Evolutionary conservation across 2,888 invertebrate species (phyloP), one percentile per base, ranked within the genome.

Genomic region (Cybosia mesomella): DNA sequence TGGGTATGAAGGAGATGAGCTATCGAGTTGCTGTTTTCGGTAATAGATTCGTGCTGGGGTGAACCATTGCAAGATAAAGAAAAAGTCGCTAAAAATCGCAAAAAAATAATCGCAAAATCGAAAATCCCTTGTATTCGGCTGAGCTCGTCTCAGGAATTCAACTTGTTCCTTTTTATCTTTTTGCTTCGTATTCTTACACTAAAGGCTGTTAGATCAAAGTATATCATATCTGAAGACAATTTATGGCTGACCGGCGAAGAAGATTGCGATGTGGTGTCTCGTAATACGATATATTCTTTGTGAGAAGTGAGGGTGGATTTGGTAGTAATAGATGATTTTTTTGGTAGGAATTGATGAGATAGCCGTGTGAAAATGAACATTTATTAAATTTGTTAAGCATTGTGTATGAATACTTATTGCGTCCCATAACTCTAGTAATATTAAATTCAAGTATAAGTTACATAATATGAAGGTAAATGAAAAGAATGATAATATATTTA

Each of bases 221-320:
- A 24, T 65, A 49, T 58, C 59, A 54, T 54, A 55, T 55, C 58
- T 36, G 58, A 53, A 49, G 59, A 59, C 49, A 58, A 58, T 66
- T 66, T 66, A 66, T 59, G 53, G 53, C 59, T 59, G 65, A 21
- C 58, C 43, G 24, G 36, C n/a, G 66, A 55, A 63, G 49, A 54
- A 36, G n/a, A 8, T 18, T 28, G 54, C 49, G 5, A 1, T 49
- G 9, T 9, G 9, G n/a, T 49, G 49, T 49, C 49, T 49, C n/a
- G 49, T 49, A 49, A 43, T 18, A 43, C 18, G 1, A 43, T 18
- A 15, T 43, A 5, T 49, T 49, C 18, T 49, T 49, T 49, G 18
- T n/a, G n/a, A 49, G n/a, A n/a, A 49, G 49, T 49, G n/a, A 18
- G 8, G 9, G 18, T n/a, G 49, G 3, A 49, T n/a, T n/a, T 49